Conservation (phyloP, 2,888 invertebrate genomes). For the Ceraclea dissimilis region DNA sequence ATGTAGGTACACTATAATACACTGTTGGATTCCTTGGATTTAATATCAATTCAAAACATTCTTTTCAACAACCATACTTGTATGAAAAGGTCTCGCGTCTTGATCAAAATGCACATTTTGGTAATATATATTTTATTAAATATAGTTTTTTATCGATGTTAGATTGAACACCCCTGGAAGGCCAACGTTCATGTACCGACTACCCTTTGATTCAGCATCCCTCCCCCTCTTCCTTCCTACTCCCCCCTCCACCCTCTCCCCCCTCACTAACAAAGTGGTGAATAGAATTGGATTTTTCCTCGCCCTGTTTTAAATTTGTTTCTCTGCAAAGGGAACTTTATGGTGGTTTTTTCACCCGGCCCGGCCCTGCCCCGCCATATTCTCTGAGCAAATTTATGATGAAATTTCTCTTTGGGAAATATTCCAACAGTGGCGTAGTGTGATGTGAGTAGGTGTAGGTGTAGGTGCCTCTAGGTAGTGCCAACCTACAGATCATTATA, state of each 20-base stretch:
- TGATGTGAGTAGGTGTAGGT: not conserved
- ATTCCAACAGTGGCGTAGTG: not conserved
- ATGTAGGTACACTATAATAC: no score
- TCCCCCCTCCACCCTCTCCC: not conserved
- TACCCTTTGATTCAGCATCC: not conserved
- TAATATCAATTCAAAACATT: no score
- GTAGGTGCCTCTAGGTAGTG: not conserved
- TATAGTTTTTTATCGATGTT: no score
- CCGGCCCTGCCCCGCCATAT: no score
- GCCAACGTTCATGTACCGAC: no score
- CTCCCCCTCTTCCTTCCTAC: slow-evolving; percentile 4
- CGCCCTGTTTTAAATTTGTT: slow-evolving; percentile 13
- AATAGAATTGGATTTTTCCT: slow-evolving; percentile 12
- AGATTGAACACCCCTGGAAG: not conserved
- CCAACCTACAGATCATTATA: no score
- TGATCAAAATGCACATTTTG: no score
- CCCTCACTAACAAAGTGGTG: slow-evolving; percentile 9
- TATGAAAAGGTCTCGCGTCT: no score
- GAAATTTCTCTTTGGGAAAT: slow-evolving; percentile 7
- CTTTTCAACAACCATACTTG: no score
- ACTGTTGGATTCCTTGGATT: no score
- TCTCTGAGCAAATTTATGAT: not conserved
- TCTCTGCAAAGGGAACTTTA: slow-evolving; percentile 7
- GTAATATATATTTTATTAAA: no score
- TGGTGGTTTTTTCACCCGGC: not conserved